Conservation (phyloP, 1,140 invertebrate species). For the Himalopsyche phryganea region DNA sequence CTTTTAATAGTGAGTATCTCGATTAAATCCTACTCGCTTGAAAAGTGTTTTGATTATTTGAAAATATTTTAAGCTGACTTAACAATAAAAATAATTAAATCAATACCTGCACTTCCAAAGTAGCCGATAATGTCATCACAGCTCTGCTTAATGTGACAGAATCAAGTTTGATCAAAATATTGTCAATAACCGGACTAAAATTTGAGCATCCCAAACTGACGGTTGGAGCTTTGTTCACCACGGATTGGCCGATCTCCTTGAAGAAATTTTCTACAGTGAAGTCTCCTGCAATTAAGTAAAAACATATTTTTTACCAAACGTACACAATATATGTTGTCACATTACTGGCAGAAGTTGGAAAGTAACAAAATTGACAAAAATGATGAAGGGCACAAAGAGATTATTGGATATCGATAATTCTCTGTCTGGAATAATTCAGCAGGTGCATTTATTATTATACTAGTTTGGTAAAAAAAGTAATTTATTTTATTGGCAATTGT, state of each 20-base stretch:
- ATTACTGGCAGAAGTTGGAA: no score
- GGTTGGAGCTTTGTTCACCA: slow-evolving; percentile 9
- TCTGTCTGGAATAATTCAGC: no score
- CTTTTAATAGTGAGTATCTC: no score
- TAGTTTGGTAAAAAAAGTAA: no score
- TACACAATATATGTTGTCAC: neutral
- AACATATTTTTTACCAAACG: slow-evolving; percentile 2
- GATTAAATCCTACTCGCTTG: neutral
- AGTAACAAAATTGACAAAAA: no score
- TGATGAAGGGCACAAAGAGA: no score
- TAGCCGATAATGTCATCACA: slow-evolving; percentile 67
- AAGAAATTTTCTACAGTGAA: slow-evolving; percentile 78
- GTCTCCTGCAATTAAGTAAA: slow-evolving; percentile 53
- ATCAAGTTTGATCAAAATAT: slow-evolving; percentile 66
- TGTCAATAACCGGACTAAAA: slow-evolving; percentile 58
- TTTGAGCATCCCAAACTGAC: neutral
- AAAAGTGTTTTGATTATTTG: neutral
- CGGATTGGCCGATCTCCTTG: slow-evolving; percentile 51
- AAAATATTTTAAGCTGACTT: no score
- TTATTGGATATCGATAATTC: no score
- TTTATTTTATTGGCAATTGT: no score
- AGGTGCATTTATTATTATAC: no score
- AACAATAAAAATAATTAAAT: neutral
- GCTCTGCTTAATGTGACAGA: slow-evolving; percentile 67
- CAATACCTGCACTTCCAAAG: slow-evolving; percentile 65